Percentiles rank a stretch among this genome's conserved stretches.
Conservation (phyloP, 2,888 invertebrate species). For the Incurvaria masculella region DNA sequence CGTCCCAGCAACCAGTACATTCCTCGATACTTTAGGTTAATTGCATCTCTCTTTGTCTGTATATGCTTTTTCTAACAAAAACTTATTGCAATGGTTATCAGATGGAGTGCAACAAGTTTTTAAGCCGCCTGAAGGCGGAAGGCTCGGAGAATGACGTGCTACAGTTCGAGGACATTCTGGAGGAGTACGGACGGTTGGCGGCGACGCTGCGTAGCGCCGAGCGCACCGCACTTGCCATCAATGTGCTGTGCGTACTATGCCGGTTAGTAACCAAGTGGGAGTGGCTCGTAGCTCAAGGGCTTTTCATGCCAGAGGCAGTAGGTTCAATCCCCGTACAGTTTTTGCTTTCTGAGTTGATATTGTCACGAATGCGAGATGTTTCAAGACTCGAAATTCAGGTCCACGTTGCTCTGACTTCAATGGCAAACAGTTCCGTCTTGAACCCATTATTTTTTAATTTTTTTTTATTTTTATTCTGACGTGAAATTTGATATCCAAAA, state of each 20-base stretch:
- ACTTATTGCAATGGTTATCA: too few species aligned
- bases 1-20: too few species aligned
- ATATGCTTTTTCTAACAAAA: too few species aligned
- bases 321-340: too few species aligned
- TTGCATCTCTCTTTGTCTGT: too few species aligned
- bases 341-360: too few species aligned
- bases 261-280: conserved; percentile 35
- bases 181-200: conserved; percentile 26
- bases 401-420: too few species aligned
- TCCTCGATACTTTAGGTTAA: too few species aligned
- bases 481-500: too few species aligned
- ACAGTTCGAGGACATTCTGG: conserved; percentile 25
- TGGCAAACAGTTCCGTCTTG: too few species aligned
- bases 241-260: conserved; percentile 40
- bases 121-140: conserved; percentile 33
- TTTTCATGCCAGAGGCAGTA: neutral
- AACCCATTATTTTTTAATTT: too few species aligned
- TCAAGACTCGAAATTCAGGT: neutral
- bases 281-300: neutral
- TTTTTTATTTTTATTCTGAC: too few species aligned
- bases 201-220: conserved; percentile 28
- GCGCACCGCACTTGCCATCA: conserved; percentile 31
- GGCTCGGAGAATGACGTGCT: conserved; percentile 24
- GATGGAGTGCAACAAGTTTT: conserved; percentile 37
- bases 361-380: neutral